phyloP scores from a whole-genome alignment of 2,888 invertebrate genomes.

The Eupithecia subumbrata region DNA sequence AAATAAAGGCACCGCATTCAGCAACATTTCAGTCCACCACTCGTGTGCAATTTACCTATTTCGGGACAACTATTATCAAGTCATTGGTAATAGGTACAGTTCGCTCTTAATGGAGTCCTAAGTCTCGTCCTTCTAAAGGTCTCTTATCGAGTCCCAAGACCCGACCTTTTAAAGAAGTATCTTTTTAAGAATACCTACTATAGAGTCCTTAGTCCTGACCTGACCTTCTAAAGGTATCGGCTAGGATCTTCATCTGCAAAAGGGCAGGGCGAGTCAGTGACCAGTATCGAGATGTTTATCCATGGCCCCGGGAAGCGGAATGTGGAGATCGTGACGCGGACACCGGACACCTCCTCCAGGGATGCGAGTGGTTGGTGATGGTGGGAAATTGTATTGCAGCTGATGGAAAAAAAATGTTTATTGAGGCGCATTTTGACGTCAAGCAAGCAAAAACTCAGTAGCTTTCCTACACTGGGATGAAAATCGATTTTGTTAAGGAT shows the following conservation, averaged over 20 bases:
- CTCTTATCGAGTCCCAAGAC: background rate
- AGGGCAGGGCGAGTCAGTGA: slow-evolving; percentile 26
- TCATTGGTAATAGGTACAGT: too few relatives aligned
- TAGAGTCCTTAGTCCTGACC: background rate
- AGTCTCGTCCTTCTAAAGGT: background rate
- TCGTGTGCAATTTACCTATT: background rate
- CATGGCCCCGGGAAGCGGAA: slow-evolving; percentile 38
- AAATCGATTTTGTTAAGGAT: too few relatives aligned
- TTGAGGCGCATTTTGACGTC: too few relatives aligned
- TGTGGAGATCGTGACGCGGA: slow-evolving; percentile 47
- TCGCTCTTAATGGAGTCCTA: background rate
- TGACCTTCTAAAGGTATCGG: slow-evolving; percentile 25
- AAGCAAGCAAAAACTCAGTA: too few relatives aligned
- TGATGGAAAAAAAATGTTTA: too few relatives aligned
- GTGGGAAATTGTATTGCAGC: background rate
- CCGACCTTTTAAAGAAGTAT: background rate
- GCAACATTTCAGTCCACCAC: background rate
- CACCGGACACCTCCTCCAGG: slow-evolving; percentile 44
- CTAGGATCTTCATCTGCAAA: slow-evolving; percentile 24
- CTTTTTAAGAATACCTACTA: background rate
- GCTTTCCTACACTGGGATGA: background rate
- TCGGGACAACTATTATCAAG: too few relatives aligned
- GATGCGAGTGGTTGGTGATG: background rate
- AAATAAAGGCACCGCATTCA: background rate
- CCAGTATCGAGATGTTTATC: slow-evolving; percentile 33